Base-by-base conservation (phyloP, 2,113 vertebrate species). In the Takifugu bimaculatus region DNA sequence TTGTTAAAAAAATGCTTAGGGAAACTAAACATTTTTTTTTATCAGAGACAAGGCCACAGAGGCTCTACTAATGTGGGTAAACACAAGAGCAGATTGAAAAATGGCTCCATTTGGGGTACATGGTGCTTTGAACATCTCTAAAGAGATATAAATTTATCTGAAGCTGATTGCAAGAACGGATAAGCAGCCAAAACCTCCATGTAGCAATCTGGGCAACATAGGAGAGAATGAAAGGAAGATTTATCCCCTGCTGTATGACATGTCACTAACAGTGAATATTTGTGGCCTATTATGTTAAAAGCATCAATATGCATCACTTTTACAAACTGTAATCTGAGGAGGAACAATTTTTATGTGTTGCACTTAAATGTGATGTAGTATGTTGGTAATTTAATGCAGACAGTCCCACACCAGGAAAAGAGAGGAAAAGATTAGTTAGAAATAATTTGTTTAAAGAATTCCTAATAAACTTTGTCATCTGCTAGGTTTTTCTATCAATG, bases 151-250 rank as follows among this genome's bases (percentile, higher is more conserved):
- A 54, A 64, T 65, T 60, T 55, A 75, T 82, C 67, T 71, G 65
- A 78, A 65, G 54, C 73, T 80, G 75, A 86, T 80, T 82, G 56
- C 68, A 54, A 75, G 54, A 84, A 61, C 79, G 72, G 80, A 77
- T 73, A 65, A 72, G 57, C 29, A 57, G 65, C 51, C 70, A 50
- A 39, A 70, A 81, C 68, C 77, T 75, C 75, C 63, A 63, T 3
- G 57, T 42, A 60, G 65, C 47, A 63, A 39, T 39, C 45, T 63
- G 71, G 50, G 52, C 6, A 20, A 44, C 32, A 28, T 3, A n/a
- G 54, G 54, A 48, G 51, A 52, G 63, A 14, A 42, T 35, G 44
- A 63, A 54, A 20, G 27, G 39, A 52, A 58, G 50, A 14, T 49
- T 73, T 6, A 74, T 67, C 13, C 56, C 60, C 45, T 44, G 28